phyloP scores from a whole-genome alignment of 2,113 vertebrate genomes.

The Megaptera novaeangliae region DNA sequence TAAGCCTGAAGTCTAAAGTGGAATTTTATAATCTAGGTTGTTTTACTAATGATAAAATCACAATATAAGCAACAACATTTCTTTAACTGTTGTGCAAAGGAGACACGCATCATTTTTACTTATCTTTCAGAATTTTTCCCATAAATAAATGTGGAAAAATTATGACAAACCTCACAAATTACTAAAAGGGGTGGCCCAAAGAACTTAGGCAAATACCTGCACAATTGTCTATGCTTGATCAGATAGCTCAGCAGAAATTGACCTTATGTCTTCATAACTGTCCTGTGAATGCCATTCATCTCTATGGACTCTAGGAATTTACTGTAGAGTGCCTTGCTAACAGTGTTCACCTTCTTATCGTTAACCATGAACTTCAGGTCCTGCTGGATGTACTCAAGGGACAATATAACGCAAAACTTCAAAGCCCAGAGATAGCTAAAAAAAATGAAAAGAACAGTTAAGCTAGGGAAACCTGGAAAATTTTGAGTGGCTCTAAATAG shows the following conservation, averaged over 20 bases:
- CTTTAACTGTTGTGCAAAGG: neutral
- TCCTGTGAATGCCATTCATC: neutral
- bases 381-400: neutral
- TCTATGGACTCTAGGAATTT: neutral
- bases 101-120: neutral
- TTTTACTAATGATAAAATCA: neutral
- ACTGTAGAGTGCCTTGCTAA: neutral
- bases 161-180: neutral
- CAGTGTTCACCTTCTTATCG: neutral
- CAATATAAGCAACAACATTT: neutral
- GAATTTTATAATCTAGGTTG: neutral
- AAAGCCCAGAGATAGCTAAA: slow-evolving; percentile 35
- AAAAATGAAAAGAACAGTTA: slow-evolving; percentile 32
- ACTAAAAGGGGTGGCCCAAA: neutral
- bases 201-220: neutral
- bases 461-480: neutral
- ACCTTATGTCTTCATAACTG: neutral
- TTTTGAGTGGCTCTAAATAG: neutral
- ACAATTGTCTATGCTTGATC: neutral
- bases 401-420: neutral
- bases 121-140: neutral
- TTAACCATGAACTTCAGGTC: slow-evolving; percentile 30
- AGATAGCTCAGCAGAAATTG: neutral
- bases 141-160: neutral
- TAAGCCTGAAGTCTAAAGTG: neutral